These are phyloP conservation scores for Chiloscyllium punctatum DNA, from an alignment of 2,797 vertebrate genomes.

Conservation along the genomic window DNA sequence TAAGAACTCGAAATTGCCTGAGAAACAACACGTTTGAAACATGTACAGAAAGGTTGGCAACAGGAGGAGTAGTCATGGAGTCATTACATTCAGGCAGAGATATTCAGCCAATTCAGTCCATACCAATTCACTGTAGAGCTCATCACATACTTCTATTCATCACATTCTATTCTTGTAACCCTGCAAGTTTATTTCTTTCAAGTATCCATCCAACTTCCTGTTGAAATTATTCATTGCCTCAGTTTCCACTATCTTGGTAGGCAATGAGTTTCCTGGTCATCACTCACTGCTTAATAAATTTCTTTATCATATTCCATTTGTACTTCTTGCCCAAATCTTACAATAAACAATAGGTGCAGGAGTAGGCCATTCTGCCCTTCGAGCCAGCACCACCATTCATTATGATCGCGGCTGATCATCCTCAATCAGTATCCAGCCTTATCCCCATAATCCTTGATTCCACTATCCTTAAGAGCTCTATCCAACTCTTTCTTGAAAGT, in stretches of 20 bases:
- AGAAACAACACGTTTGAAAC: not conserved
- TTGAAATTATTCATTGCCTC: not conserved
- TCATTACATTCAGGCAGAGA: not conserved
- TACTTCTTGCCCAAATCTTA: not conserved
- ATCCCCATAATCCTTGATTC: too few relatives aligned
- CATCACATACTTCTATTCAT: not conserved
- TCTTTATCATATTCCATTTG: not conserved
- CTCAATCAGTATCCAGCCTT: too few relatives aligned
- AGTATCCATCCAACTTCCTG: not conserved
- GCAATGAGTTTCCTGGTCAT: not conserved
- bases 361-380: too few relatives aligned
- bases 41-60: not conserved
- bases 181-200: not conserved
- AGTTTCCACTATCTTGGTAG: not conserved
- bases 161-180: not conserved
- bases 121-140: not conserved
- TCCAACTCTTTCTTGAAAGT: too few relatives aligned
- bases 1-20: not conserved
- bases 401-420: too few relatives aligned
- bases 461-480: too few relatives aligned
- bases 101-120: not conserved
- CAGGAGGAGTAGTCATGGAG: not conserved
- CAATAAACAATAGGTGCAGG: not conserved
- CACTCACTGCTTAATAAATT: not conserved
- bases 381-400: too few relatives aligned